These are phyloP conservation scores for Ormyrus thymus DNA, from an alignment of 2,888 invertebrate genomes.

Conservation along the genomic window DNA sequence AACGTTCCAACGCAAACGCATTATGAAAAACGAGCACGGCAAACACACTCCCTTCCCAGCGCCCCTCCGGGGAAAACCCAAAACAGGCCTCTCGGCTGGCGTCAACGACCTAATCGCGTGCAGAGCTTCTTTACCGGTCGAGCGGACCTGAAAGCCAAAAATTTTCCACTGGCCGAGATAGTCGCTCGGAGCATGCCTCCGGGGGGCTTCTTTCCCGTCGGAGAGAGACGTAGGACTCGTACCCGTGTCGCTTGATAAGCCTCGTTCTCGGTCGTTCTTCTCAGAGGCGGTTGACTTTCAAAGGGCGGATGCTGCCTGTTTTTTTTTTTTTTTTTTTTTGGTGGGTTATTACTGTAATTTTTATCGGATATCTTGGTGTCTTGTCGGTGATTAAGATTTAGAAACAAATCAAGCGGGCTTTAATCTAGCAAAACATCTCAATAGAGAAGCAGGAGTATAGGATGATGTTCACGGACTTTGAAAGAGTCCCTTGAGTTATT, in stretches of 20 bases:
- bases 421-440: no score
- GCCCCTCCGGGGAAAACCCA: neutral
- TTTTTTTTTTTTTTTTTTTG: no score
- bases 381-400: no score
- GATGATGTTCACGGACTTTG: neutral
- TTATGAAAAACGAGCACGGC: no score
- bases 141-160: conserved; percentile 9
- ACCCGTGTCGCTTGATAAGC: no score
- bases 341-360: no score
- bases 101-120: conserved; percentile 7
- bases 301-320: no score
- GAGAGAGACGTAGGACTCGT: no score
- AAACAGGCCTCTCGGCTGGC: neutral
- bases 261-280: neutral
- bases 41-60: neutral
- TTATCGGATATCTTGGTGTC: no score
- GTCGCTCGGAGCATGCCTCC: neutral
- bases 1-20: no score
- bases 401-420: no score
- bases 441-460: neutral
- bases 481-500: neutral
- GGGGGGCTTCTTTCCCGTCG: neutral
- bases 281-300: neutral
- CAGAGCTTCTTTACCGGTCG: conserved; percentile 8
- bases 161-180: conserved; percentile 31